Percentiles rank a stretch among this genome's conserved stretches.
phyloP scores from a whole-genome alignment of 1,140 invertebrate genomes.

The Parapsyche elsis region DNA sequence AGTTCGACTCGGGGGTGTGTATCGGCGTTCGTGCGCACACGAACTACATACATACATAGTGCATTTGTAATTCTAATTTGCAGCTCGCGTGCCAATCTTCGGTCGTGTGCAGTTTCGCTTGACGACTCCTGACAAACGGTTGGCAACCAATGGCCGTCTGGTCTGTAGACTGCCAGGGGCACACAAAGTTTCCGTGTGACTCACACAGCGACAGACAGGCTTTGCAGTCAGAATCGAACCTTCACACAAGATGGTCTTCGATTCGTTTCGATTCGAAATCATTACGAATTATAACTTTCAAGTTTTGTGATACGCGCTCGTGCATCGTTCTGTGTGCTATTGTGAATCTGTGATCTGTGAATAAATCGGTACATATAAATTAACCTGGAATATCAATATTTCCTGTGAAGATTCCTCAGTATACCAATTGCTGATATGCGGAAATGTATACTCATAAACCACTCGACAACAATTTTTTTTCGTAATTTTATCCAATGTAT shows the following conservation, averaged over 20 bases:
- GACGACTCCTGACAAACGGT: constrained; percentile 35
- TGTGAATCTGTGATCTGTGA: not conserved
- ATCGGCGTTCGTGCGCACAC: not conserved
- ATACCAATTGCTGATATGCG: too few relatives aligned
- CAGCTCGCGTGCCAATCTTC: constrained; percentile 7
- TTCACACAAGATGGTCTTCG: constrained; percentile 20
- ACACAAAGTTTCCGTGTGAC: constrained; percentile 12
- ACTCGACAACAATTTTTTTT: too few relatives aligned
- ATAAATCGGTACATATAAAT: too few relatives aligned
- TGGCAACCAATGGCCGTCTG: constrained; percentile 11
- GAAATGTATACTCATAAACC: too few relatives aligned
- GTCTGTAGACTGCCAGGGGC: not conserved
- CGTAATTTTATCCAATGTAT: too few relatives aligned
- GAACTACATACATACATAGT: too few relatives aligned
- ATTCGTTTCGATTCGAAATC: too few relatives aligned
- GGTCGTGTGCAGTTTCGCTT: constrained; percentile 28
- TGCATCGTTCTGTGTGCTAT: not conserved
- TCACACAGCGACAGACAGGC: not conserved
- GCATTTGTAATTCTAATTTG: constrained; percentile 39
- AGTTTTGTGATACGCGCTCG: not conserved
- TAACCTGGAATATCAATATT: too few relatives aligned
- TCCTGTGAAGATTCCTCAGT: too few relatives aligned
- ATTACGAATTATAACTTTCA: too few relatives aligned
- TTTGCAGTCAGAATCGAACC: constrained; percentile 22
- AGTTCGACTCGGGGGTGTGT: not conserved